Base-by-base conservation (phyloP, 2,113 vertebrate genomes). In the Hyperopisus bebe region DNA sequence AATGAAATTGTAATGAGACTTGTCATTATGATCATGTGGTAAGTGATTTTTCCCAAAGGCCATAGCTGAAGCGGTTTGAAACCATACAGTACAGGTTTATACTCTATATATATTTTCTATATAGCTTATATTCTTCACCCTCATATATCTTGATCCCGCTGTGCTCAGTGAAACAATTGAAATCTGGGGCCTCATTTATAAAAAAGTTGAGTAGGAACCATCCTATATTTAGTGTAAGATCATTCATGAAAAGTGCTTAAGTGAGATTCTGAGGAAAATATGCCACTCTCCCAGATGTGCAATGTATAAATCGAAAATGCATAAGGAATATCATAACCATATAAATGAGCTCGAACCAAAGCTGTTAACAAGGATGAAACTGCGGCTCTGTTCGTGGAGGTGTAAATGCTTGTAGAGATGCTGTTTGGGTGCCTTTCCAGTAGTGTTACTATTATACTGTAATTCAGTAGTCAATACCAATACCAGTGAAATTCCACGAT, bases 1-100 rank as follows among this genome's bases (percentile, higher is more conserved):
- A 99, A 99, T 92, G 98, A 99, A 93, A 99, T 99, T n/a, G 95
- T 99, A 1, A 99, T 99, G 98, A 97, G 93, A 93, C 94, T 99
- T 50, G 98, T 99, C 55, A 95, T 96, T 46, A 97, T 98, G 94
- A 98, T 99, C 89, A 99, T 99, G 98, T 99, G 98, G 98, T 99
- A 95, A 97, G 97, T 97, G 44, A 62, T 17, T 62, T 11, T 35
- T 35, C 50, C 9, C 31, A 42, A 39, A 80, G 74, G 15, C n/a
- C 27, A 70, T 31, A 31, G 10, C 62, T 70, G 31, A 70, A 70
- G 8, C 0, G n/a, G 27, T 70, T 70, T 70, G 62, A 70, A 70
- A 15, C 31, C n/a, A 31, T 70, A 27, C 62, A 13, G 62, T 13
- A 70, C 10, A 31, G 3, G n/a, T 21, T 66, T 66, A 66, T 31